Percentiles rank a stretch among this genome's conserved stretches.
Evolutionary conservation across 2,113 vertebrate species (phyloP).

Genomic region (Syrmaticus mikado): DNA sequence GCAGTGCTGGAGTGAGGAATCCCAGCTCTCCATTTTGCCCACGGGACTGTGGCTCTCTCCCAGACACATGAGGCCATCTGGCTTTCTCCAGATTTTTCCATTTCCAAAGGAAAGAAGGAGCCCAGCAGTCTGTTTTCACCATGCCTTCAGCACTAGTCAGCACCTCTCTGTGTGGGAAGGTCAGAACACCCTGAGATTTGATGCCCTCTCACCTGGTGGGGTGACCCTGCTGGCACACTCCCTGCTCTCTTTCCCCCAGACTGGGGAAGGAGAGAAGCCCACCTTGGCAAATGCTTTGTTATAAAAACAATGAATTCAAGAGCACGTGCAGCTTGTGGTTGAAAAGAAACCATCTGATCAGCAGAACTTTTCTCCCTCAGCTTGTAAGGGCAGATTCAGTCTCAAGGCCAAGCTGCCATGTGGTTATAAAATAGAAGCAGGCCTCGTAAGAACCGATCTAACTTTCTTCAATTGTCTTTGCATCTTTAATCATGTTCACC

Average conservation of each 20-base stretch:
- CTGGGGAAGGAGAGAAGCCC: not conserved
- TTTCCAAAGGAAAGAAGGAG: not conserved
- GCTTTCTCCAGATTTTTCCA: not conserved
- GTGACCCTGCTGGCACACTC: not conserved
- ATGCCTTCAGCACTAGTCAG: not conserved
- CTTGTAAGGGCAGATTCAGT: slow-evolving; percentile 58
- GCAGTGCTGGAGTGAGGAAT: not conserved
- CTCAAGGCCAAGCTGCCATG: slow-evolving; percentile 52
- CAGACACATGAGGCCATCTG: not conserved
- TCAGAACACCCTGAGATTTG: not conserved
- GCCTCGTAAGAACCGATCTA: slow-evolving; percentile 49
- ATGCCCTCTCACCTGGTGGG: not conserved
- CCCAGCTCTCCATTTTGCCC: not conserved
- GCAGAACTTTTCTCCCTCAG: slow-evolving; percentile 35
- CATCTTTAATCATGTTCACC: slow-evolving; percentile 72
- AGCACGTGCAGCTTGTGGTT: slow-evolving; percentile 27
- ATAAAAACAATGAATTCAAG: slow-evolving; percentile 15
- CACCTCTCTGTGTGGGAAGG: not conserved
- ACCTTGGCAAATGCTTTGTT: slow-evolving; percentile 5
- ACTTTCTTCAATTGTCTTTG: slow-evolving; percentile 55
- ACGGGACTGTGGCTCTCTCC: not conserved
- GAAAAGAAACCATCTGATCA: slow-evolving; percentile 34
- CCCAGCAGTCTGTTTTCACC: not conserved
- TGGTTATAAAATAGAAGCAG: slow-evolving; percentile 65
- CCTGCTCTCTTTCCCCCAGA: not conserved